phyloP scores from a whole-genome alignment of 1,140 invertebrate species.

The Drosophila repleta region DNA sequence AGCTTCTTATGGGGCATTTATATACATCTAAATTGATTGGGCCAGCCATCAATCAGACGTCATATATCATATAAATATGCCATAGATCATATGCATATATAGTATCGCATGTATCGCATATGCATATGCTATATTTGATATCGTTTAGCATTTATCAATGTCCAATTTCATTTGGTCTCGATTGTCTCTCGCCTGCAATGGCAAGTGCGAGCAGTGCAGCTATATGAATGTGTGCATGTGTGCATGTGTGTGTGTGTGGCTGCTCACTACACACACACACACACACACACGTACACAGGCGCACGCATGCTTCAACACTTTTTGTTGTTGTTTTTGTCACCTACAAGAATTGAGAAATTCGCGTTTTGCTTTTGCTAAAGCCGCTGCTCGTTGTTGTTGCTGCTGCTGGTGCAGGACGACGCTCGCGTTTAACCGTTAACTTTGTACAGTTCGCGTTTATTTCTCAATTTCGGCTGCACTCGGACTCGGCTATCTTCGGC shows the following conservation, averaged over 20 bases:
- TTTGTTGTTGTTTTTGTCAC: constrained; percentile 14
- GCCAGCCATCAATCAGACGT: constrained; percentile 7
- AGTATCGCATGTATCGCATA: not conserved
- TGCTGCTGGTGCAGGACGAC: constrained; percentile 9
- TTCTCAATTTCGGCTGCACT: constrained; percentile 22
- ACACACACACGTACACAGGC: not conserved
- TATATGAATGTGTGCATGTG: not conserved
- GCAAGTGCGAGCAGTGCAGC: constrained; percentile 1
- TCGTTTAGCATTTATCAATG: constrained; percentile 13
- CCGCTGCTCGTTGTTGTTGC: not conserved
- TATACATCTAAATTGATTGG: constrained; percentile 7
- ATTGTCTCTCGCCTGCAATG: not conserved
- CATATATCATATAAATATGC: constrained; percentile 3
- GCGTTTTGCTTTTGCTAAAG: not conserved
- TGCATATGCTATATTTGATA: not conserved
- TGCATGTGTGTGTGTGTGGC: not conserved
- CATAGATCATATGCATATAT: not conserved
- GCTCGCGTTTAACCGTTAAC: constrained; percentile 11
- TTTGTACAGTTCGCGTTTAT: constrained; percentile 7
- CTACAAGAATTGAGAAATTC: constrained; percentile 3
- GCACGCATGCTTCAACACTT: not conserved
- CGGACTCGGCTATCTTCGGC: constrained; percentile 20
- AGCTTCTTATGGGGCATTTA: not conserved
- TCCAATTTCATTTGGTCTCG: not conserved
- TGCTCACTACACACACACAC: not conserved